These are phyloP conservation scores for Phortica magna DNA, from an alignment of 2,888 invertebrate genomes.

Conservation along the genomic window DNA sequence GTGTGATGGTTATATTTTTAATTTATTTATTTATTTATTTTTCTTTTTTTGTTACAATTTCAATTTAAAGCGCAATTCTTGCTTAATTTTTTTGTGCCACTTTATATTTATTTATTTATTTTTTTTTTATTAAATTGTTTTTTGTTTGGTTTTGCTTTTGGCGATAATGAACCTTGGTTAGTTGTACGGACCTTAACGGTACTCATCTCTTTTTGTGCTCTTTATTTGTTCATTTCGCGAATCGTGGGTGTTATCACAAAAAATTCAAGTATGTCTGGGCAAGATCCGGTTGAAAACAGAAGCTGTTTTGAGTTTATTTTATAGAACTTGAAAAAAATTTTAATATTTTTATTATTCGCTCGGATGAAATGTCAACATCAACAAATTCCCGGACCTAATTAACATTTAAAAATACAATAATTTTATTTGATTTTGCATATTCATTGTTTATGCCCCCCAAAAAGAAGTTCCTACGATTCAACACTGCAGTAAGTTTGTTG, in stretches of 20 bases:
- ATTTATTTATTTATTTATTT: too few relatives aligned
- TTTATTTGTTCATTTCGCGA: constrained; percentile 33
- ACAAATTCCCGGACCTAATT: too few relatives aligned
- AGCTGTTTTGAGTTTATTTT: background rate
- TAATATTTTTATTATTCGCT: background rate
- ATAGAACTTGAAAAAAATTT: background rate
- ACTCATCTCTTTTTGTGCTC: background rate
- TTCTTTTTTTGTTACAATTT: too few relatives aligned
- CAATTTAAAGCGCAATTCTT: too few relatives aligned
- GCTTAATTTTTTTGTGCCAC: too few relatives aligned
- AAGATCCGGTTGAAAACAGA: constrained; percentile 67
- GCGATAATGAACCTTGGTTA: background rate
- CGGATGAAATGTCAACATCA: too few relatives aligned
- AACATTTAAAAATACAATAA: too few relatives aligned
- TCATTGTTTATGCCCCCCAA: too few relatives aligned
- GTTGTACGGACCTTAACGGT: background rate
- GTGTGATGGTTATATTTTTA: too few relatives aligned
- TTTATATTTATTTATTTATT: background rate
- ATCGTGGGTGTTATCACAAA: constrained; percentile 68
- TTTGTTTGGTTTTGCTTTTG: background rate
- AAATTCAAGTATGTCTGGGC: constrained; percentile 55
- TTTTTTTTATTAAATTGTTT: background rate
- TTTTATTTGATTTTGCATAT: too few relatives aligned
- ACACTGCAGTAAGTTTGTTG: too few relatives aligned
- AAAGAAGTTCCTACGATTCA: too few relatives aligned